Evolutionary conservation across 2,888 invertebrate species (phyloP), one percentile per base, ranked within the genome.

Genomic region (Spatulosminthurus flaviceps): DNA sequence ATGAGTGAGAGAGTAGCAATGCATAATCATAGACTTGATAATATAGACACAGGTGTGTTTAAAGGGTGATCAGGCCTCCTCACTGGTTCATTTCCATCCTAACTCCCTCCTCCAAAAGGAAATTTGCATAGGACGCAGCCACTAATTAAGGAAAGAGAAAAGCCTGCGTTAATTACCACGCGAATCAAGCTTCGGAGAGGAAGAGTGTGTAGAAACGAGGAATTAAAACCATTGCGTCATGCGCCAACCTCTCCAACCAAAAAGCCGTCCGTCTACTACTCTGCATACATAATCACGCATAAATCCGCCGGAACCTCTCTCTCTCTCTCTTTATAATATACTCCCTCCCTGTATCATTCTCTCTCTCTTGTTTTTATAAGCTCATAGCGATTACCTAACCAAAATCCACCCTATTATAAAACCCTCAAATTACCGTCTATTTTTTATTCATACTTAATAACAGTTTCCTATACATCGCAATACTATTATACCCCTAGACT

Each of bases 101-200:
- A 80, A 79, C 75, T 79, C 80, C 83, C 83, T 82, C 83, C 83
- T 82, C 82, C 82, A 79, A 80, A n/a, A 74, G 79, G 66, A 80
- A 82, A 84, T 84, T 84, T 84, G 84, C 84, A 84, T 84, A 82
- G 76, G 79, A 81, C 79, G 79, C 83, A 83, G 82, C 82, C 82
- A 84, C 83, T 84, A 83, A 84, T 83, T 83, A 83, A 79, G 79
- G 80, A 81, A 81, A 82, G 82, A 82, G 81, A 82, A 81, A 81
- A 81, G 78, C 81, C 79, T 82, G 82, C 82, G 83, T 83, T 84
- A 84, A 84, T 84, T 84, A 84, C 73, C 81, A 81, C 80, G 83
- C 82, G 82, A 83, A 82, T 82, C 82, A 75, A 75, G 41, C 24
- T 61, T 24, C 41, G 19, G 64, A n/a, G 29, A 64, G 64, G 64